phyloP scores from a whole-genome alignment of 2,797 vertebrate species.

The Coreius guichenoti region DNA sequence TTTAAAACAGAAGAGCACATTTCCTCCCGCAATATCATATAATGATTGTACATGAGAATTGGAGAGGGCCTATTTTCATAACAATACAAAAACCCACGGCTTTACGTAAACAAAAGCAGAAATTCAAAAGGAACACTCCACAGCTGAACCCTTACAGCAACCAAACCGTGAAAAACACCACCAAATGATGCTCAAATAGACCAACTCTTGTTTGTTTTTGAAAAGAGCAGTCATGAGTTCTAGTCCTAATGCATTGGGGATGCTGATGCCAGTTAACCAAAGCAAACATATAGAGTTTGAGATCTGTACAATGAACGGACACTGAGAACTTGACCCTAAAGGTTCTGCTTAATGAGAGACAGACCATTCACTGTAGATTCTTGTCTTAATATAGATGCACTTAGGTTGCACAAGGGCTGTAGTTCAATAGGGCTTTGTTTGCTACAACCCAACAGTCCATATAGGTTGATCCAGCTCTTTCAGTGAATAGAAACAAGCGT shows the following conservation, averaged over 20 bases:
- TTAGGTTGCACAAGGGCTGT: not conserved
- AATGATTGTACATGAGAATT: conserved; percentile 35
- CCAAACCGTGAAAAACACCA: conserved; percentile 22
- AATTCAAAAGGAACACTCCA: conserved; percentile 14
- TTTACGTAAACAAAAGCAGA: conserved; percentile 26
- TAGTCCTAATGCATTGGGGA: not conserved
- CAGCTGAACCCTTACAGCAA: not conserved
- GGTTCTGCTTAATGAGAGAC: conserved; percentile 8
- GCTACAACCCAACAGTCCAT: not conserved
- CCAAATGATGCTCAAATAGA: conserved; percentile 2
- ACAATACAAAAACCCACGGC: conserved; percentile 27
- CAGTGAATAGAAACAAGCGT: not conserved
- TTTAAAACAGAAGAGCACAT: conserved; percentile 40
- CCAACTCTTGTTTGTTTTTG: not conserved
- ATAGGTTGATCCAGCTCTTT: not conserved
- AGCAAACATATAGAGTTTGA: not conserved
- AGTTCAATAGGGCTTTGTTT: not conserved
- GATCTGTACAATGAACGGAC: not conserved
- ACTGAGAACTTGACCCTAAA: not conserved
- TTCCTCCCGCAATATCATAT: conserved; percentile 36
- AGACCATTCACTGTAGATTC: not conserved
- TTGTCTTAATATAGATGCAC: not conserved
- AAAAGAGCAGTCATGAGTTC: not conserved
- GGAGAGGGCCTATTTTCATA: conserved; percentile 43
- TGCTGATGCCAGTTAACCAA: not conserved